Percentiles rank a stretch among this genome's conserved stretches.
Conservation (phyloP, 1,140 invertebrate genomes). For the Leptinotarsa lineolata region DNA sequence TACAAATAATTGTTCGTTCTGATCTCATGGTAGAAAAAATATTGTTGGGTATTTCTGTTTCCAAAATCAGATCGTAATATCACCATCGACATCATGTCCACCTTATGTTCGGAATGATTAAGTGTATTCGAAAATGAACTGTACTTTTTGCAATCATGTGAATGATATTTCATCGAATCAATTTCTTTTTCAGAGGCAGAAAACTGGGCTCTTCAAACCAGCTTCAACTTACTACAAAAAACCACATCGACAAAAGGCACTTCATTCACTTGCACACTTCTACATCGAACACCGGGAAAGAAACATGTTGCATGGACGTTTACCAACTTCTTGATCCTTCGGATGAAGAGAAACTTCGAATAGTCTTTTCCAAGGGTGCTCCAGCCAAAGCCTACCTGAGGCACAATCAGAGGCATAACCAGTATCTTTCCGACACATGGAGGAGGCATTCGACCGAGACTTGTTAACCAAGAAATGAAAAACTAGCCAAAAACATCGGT, state of each 20-base stretch:
- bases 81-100: no score
- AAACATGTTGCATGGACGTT: constrained; percentile 33
- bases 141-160: no score
- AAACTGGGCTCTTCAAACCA: no score
- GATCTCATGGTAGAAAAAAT: no score
- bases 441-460: constrained; percentile 7
- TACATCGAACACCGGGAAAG: constrained; percentile 27
- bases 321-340: constrained; percentile 34
- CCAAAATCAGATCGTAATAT: no score
- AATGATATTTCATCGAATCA: no score
- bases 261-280: constrained; percentile 30
- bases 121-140: no score
- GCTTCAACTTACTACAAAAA: neutral
- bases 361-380: constrained; percentile 38
- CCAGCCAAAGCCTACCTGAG: constrained; percentile 21
- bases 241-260: constrained; percentile 22
- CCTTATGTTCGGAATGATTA: no score
- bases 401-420: constrained; percentile 6
- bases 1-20: no score
- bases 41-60: no score
- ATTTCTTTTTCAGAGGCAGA: no score
- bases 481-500: no score
- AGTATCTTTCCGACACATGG: constrained; percentile 9
- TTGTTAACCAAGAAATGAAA: neutral
- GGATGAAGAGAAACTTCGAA: constrained; percentile 41